phyloP scores from a whole-genome alignment of 2,113 vertebrate species.

The Dryoscopus gambensis region DNA sequence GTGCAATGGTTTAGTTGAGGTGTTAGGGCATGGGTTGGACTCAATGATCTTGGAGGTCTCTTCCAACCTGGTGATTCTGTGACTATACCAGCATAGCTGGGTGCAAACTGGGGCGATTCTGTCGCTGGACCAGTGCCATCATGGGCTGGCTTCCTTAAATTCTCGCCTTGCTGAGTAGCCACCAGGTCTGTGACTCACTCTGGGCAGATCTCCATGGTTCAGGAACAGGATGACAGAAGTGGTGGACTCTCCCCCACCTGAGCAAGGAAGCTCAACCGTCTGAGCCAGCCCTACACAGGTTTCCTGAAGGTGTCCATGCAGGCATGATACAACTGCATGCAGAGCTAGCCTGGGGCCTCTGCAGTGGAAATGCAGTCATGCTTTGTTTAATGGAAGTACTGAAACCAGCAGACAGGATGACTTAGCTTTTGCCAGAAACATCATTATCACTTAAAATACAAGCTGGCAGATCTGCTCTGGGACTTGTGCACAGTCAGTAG shows the following conservation, averaged over 20 bases:
- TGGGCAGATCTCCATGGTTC: neutral
- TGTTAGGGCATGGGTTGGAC: too few relatives aligned
- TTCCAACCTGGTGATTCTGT: too few relatives aligned
- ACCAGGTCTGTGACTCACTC: neutral
- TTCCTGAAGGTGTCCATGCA: neutral
- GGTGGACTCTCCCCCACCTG: neutral
- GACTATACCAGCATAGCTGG: neutral
- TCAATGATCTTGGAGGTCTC: too few relatives aligned
- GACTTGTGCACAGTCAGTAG: neutral
- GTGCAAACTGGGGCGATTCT: neutral
- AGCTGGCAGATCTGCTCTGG: neutral
- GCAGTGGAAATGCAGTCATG: neutral
- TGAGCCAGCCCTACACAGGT: neutral
- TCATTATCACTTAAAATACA: neutral
- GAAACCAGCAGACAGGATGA: neutral
- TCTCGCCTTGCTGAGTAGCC: neutral
- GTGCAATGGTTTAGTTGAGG: too few relatives aligned
- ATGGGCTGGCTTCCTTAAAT: neutral
- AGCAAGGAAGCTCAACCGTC: neutral
- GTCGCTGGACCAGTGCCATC: fast-evolving
- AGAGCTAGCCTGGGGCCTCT: neutral
- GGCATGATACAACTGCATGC: neutral
- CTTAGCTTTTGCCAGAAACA: neutral
- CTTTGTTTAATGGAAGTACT: neutral
- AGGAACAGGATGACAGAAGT: neutral